Base-by-base conservation (phyloP, 2,888 invertebrate genomes). In the Isotomurus palustris region DNA sequence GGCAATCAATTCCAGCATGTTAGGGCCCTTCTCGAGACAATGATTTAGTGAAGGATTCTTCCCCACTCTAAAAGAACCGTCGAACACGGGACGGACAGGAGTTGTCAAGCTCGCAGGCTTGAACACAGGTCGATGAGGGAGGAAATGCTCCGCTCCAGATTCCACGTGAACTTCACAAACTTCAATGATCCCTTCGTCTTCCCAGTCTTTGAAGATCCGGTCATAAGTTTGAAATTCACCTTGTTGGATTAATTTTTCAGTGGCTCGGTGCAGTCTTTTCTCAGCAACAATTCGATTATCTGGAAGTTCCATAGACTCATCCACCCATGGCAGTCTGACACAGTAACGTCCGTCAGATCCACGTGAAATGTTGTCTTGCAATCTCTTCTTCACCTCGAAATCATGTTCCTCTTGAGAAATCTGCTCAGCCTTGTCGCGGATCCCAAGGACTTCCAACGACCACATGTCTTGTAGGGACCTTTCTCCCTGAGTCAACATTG, bases 161-260 rank as follows among this genome's bases (percentile, higher is more conserved):
- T n/a, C n/a, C n/a, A n/a, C n/a, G n/a, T n/a, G n/a, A n/a, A n/a
- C n/a, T n/a, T n/a, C n/a, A n/a, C n/a, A n/a, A n/a, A n/a, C n/a
- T 38, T 38, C 38, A 5, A 74, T 71, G 1, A 74, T 66, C 1
- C 68, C 69, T 49, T 69, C 55, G 10, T 17, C 2, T 21, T 55
- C 50, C 64, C 64, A 62, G 2, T 44, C 44, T 4, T 44, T 21
- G 19, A 64, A 58, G 5, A 64, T 25, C 3, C 19, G n/a, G 12
- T 54, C 25, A 36, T 64, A 62, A 10, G 12, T 41, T 8, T 41
- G 38, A 25, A 25, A 53, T 24, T 38, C 38, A 21, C 27, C 35
- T 2, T 10, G 25, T 1, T 36, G 3, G 3, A 14, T 45, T 10
- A 62, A 32, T 21, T 57, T 58, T 5, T 27, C 25, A 1, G 59